These are phyloP conservation scores for Nerophis lumbriciformis DNA, from an alignment of 2,113 vertebrate genomes.

Conservation along the genomic window DNA sequence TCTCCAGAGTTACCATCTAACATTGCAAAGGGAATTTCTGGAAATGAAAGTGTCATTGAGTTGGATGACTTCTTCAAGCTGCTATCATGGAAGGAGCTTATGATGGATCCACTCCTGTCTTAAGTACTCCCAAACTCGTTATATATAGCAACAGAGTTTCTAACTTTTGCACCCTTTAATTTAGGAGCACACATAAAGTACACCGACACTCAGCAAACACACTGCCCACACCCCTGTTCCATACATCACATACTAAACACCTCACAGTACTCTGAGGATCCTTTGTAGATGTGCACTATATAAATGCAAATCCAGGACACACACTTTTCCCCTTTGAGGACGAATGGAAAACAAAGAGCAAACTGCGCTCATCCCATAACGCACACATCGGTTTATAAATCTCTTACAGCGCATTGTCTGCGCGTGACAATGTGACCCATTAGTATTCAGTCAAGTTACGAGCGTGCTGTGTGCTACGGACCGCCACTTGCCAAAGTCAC, in stretches of 20 bases:
- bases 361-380: neutral
- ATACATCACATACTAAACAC: constrained; percentile 39
- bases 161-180: constrained; percentile 31
- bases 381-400: constrained; percentile 11
- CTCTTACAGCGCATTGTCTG: neutral
- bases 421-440: constrained; percentile 3
- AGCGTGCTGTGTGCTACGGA: too few species aligned
- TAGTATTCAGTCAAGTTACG: too few species aligned
- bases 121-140: constrained; percentile 10
- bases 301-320: constrained; percentile 49
- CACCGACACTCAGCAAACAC: constrained; percentile 17
- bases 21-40: too few species aligned
- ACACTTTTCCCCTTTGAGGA: constrained; percentile 6
- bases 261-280: constrained; percentile 16
- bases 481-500: too few species aligned
- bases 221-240: neutral
- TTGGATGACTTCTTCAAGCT: too few species aligned
- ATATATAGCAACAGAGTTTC: constrained; percentile 18
- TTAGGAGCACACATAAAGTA: constrained; percentile 16
- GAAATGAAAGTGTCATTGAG: too few species aligned
- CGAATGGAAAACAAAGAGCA: neutral
- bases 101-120: too few species aligned
- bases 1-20: too few species aligned
- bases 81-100: too few species aligned
- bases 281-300: constrained; percentile 31